These are phyloP conservation scores for Himalopsyche anomala DNA, from an alignment of 2,888 invertebrate species.

Conservation along the genomic window DNA sequence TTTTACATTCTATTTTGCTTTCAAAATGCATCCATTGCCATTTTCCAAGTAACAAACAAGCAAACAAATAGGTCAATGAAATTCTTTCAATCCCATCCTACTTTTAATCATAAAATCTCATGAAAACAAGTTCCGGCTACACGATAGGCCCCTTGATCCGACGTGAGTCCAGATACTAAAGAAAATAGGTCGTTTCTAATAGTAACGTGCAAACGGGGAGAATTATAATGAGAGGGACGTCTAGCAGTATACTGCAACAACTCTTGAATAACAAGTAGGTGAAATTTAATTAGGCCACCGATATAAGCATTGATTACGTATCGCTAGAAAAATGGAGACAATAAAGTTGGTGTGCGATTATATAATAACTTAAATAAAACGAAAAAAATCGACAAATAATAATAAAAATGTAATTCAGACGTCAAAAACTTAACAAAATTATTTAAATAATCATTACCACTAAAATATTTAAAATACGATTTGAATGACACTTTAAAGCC, in stretches of 20 bases:
- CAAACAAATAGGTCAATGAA: slow-evolving; percentile 31
- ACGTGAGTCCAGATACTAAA: slow-evolving; percentile 9
- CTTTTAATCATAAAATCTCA: slow-evolving; percentile 36
- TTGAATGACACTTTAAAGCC: too few species aligned
- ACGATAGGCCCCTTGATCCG: slow-evolving; percentile 32
- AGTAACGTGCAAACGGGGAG: slow-evolving; percentile 3
- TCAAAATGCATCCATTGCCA: neutral
- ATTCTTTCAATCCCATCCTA: slow-evolving; percentile 15
- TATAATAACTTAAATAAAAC: neutral
- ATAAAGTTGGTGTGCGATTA: neutral
- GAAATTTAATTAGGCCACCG: slow-evolving; percentile 31
- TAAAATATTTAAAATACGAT: too few species aligned
- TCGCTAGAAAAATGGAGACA: neutral
- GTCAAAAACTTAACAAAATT: too few species aligned
- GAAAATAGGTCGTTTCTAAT: slow-evolving; percentile 35
- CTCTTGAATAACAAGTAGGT: slow-evolving; percentile 37
- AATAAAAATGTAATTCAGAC: too few species aligned
- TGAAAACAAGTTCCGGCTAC: neutral
- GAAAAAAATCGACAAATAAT: neutral
- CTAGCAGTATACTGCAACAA: neutral
- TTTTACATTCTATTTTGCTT: neutral
- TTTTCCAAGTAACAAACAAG: neutral
- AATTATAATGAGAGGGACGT: slow-evolving; percentile 29
- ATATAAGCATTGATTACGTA: slow-evolving; percentile 1
- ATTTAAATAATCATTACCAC: too few species aligned